Conservation (phyloP, 2,888 invertebrate genomes). For the Xestia rhomboidea region DNA sequence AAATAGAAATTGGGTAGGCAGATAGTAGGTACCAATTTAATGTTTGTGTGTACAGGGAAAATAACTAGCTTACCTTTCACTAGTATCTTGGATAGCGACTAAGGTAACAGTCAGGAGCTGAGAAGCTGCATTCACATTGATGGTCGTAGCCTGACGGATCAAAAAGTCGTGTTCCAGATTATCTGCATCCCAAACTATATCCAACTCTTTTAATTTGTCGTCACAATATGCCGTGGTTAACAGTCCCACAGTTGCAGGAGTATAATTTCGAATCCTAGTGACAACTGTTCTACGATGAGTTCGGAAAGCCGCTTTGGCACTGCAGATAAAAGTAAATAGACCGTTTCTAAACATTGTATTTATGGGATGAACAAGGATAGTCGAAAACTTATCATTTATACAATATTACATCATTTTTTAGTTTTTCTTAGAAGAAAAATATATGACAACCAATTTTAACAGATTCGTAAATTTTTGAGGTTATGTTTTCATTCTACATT, state of each 20-base stretch:
- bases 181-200: conserved; percentile 75
- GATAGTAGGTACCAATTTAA: not conserved
- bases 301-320: conserved; percentile 69
- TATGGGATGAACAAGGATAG: conserved; percentile 44
- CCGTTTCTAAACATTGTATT: conserved; percentile 79
- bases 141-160: conserved; percentile 89
- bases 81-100: conserved; percentile 90
- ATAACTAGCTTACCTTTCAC: conserved; percentile 81
- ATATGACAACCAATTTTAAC: conserved; percentile 18
- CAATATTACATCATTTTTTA: conserved; percentile 48
- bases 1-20: not conserved
- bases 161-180: conserved; percentile 88
- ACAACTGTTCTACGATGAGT: conserved; percentile 69
- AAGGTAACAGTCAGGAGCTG: conserved; percentile 89
- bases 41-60: not conserved
- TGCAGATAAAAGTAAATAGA: conserved; percentile 75
- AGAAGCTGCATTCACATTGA: conserved; percentile 89
- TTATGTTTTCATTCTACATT: conserved; percentile 42
- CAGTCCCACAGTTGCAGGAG: conserved; percentile 79
- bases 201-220: conserved; percentile 71
- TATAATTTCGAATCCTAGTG: conserved; percentile 72
- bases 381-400: conserved; percentile 7
- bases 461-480: conserved; percentile 39
- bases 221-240: conserved; percentile 79
- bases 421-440: conserved; percentile 26